Conservation (phyloP, 1,140 invertebrate genomes). For the Pygmarrhopalites habei region DNA sequence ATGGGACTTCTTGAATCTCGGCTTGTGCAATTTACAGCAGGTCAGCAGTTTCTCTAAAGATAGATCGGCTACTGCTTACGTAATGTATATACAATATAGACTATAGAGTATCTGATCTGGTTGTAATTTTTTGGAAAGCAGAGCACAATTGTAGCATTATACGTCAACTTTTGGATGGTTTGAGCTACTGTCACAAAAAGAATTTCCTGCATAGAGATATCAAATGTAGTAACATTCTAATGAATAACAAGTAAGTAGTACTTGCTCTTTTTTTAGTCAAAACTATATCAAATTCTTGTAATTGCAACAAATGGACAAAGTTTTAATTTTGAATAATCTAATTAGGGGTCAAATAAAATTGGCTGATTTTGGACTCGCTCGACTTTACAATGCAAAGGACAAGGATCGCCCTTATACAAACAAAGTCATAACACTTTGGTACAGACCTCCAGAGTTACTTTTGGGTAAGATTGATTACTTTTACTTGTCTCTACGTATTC, state of each 20-base stretch:
- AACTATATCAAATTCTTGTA: no score
- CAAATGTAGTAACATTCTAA: slow-evolving; percentile 98
- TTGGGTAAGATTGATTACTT: no score
- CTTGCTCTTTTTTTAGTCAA: slow-evolving; percentile 9
- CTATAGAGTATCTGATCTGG: no score
- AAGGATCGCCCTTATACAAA: slow-evolving; percentile 91
- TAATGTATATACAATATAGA: no score
- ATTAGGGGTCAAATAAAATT: slow-evolving; percentile 95
- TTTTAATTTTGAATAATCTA: no score
- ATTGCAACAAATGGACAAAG: no score
- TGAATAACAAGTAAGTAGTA: slow-evolving; percentile 87
- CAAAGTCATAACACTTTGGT: slow-evolving; percentile 99
- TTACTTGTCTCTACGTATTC: no score
- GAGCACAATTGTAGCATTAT: slow-evolving; percentile 95
- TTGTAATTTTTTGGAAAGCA: slow-evolving; percentile 84
- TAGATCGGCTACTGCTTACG: no score
- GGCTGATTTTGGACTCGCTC: slow-evolving; percentile 95
- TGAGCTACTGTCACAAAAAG: slow-evolving; percentile 95
- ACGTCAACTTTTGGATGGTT: slow-evolving; percentile 90
- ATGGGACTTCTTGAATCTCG: slow-evolving; percentile 97
- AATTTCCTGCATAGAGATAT: slow-evolving; percentile 99
- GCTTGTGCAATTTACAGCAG: no score
- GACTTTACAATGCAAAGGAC: slow-evolving; percentile 94
- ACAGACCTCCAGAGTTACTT: slow-evolving; percentile 91
- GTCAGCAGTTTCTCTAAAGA: no score